Percentiles rank a stretch among this genome's conserved stretches.
Conservation (phyloP, 2,797 vertebrate species). For the Cuculus canorus region DNA sequence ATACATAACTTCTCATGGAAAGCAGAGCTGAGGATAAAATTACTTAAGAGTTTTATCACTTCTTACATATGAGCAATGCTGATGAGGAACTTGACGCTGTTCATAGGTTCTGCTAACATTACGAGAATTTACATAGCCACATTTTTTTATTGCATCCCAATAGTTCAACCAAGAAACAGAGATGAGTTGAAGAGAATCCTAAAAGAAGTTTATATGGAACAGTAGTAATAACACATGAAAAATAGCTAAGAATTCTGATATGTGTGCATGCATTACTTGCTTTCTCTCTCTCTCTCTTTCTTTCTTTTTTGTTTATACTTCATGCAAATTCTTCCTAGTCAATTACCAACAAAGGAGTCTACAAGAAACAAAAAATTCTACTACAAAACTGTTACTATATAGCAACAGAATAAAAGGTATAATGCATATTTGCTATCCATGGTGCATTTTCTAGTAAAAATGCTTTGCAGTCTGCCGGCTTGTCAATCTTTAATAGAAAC, state of each 20-base stretch:
- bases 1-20: background rate
- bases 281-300: background rate
- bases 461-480: constrained; percentile 79
- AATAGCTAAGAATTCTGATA: constrained; percentile 17
- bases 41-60: constrained; percentile 4
- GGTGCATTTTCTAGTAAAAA: constrained; percentile 80
- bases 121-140: constrained; percentile 43
- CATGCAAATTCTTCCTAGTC: constrained; percentile 44
- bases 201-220: constrained; percentile 35
- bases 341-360: constrained; percentile 61
- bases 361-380: constrained; percentile 65
- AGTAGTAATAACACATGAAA: constrained; percentile 44
- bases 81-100: constrained; percentile 19
- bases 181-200: constrained; percentile 43
- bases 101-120: constrained; percentile 4
- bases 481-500: constrained; percentile 88
- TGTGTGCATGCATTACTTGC: background rate
- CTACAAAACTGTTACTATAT: constrained; percentile 66
- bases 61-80: constrained; percentile 19
- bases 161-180: constrained; percentile 19
- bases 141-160: constrained; percentile 44
- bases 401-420: constrained; percentile 69
- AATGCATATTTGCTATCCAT: constrained; percentile 74
- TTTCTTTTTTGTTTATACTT: background rate
- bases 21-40: constrained; percentile 20